Evolutionary conservation across 2,797 vertebrate genomes (phyloP).

Genomic region (Betta splendens): DNA sequence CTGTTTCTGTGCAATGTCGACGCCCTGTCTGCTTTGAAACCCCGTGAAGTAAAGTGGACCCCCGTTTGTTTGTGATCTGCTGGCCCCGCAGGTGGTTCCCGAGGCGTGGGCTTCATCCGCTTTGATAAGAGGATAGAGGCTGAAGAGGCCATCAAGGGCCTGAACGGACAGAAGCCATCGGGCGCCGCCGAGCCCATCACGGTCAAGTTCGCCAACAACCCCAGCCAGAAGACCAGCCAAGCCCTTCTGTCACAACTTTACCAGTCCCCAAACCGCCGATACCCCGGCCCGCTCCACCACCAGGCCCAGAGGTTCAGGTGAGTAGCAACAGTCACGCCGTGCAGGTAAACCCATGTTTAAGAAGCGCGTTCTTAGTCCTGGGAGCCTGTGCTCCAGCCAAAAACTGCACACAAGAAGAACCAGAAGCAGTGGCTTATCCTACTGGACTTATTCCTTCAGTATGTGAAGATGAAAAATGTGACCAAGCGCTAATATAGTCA

Average conservation of each 20-base stretch:
- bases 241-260: conserved; percentile 98
- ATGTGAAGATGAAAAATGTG: conserved; percentile 14
- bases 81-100: conserved; percentile 94
- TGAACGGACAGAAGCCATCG: conserved; percentile 99
- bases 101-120: conserved; percentile 99
- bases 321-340: no score
- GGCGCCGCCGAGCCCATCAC: conserved; percentile 99
- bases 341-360: no score
- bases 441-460: background rate
- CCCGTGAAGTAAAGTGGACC: conserved; percentile 76
- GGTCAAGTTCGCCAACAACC: conserved; percentile 99
- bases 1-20: no score
- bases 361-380: no score
- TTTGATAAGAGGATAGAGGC: conserved; percentile 99
- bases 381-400: no score
- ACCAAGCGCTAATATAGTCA: background rate
- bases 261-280: conserved; percentile 98
- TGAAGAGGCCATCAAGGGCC: conserved; percentile 99
- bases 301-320: conserved; percentile 99
- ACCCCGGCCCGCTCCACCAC: conserved; percentile 98
- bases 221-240: conserved; percentile 99
- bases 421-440: no score
- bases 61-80: conserved; percentile 80
- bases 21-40: no score
- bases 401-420: no score